Conservation (phyloP, 2,797 vertebrate genomes). For the Microctenopoma lineatum region DNA sequence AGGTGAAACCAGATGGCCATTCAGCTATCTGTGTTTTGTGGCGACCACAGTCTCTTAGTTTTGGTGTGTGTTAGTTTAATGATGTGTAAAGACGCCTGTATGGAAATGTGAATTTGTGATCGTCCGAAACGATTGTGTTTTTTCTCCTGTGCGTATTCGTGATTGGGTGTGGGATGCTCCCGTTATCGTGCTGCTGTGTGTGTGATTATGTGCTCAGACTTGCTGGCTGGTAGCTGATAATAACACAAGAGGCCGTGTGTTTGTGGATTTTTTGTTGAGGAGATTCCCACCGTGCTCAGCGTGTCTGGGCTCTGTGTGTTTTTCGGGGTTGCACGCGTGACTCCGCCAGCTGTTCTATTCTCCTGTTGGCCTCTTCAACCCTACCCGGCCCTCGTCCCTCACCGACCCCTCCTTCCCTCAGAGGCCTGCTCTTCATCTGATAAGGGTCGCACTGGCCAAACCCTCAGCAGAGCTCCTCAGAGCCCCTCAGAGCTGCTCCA, state of each 20-base stretch:
- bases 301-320: constrained; percentile 83
- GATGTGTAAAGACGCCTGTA: constrained; percentile 66
- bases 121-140: constrained; percentile 43
- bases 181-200: constrained; percentile 57
- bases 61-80: constrained; percentile 46
- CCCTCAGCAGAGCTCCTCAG: constrained; percentile 72
- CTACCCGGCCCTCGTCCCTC: constrained; percentile 57
- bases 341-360: constrained; percentile 86
- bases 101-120: constrained; percentile 72
- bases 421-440: constrained; percentile 86
- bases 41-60: constrained; percentile 4
- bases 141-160: constrained; percentile 25
- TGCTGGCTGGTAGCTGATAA: constrained; percentile 81
- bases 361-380: constrained; percentile 70
- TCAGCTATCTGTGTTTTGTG: constrained; percentile 2
- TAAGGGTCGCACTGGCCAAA: constrained; percentile 76
- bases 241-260: constrained; percentile 79
- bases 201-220: constrained; percentile 80
- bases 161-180: constrained; percentile 52
- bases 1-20: constrained; percentile 22
- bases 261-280: constrained; percentile 76
- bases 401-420: constrained; percentile 66
- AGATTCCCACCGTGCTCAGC: constrained; percentile 84
- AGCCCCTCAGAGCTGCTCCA: constrained; percentile 67
- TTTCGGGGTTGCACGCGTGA: constrained; percentile 81